Conservation (phyloP, 2,797 vertebrate genomes). For the Chelonia mydas region DNA sequence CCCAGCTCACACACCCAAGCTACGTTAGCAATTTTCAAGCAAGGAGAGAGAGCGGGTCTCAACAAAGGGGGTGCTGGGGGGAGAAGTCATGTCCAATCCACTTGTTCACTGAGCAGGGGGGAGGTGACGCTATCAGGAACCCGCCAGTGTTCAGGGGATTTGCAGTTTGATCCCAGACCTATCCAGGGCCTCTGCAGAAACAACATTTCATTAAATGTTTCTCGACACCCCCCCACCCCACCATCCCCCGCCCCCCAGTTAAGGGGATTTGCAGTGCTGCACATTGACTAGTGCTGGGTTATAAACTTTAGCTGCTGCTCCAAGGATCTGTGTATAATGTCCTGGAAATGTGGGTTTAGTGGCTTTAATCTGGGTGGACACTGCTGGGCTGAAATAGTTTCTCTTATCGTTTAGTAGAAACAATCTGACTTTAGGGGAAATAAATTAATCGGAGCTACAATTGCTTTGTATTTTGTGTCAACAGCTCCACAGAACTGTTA, state of each 20-base stretch:
- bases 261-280: not conserved
- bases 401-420: conserved; percentile 44
- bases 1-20: not conserved
- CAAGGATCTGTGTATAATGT: not conserved
- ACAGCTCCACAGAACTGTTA: conserved; percentile 40
- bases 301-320: not conserved
- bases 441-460: conserved; percentile 27
- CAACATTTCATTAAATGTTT: fast-evolving
- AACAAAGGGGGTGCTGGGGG: not conserved
- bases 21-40: fast-evolving
- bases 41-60: fast-evolving
- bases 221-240: fast-evolving
- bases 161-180: fast-evolving
- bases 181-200: not conserved
- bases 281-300: not conserved
- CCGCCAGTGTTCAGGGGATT: fast-evolving
- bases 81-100: not conserved
- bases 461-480: conserved; percentile 71
- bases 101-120: fast-evolving
- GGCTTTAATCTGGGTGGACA: not conserved
- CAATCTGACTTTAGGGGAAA: conserved; percentile 67
- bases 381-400: not conserved
- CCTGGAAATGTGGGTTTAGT: fast-evolving
- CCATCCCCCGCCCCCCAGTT: fast-evolving
- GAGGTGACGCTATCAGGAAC: fast-evolving